Evolutionary conservation across 2,113 vertebrate species (phyloP).

Genomic region (Lanius ludovicianus): DNA sequence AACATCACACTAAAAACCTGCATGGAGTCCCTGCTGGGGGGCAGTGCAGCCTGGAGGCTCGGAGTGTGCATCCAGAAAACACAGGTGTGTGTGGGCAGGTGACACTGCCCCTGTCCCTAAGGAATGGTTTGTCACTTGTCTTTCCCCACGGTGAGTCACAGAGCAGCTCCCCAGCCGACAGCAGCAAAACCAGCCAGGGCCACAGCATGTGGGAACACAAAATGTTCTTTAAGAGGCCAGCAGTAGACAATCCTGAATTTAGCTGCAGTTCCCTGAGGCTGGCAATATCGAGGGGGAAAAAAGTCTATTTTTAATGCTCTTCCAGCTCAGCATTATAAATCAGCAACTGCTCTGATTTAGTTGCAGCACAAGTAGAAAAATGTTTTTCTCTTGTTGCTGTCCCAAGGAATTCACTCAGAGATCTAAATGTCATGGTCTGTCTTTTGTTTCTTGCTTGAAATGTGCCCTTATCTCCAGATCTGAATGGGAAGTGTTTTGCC

Average conservation of each 20-base stretch:
- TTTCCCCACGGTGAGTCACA: not conserved
- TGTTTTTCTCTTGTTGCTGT: constrained; percentile 9
- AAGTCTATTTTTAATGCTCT: constrained; percentile 19
- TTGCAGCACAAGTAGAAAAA: not conserved
- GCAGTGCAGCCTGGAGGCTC: not conserved
- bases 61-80: not conserved
- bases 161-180: constrained; percentile 23
- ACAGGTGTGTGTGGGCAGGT: not conserved
- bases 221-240: not conserved
- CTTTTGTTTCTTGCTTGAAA: constrained; percentile 41
- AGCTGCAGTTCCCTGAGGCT: constrained; percentile 10
- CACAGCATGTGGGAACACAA: not conserved
- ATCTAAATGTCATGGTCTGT: constrained; percentile 49
- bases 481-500: constrained; percentile 41
- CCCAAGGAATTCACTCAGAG: not conserved
- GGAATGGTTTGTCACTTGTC: constrained; percentile 5
- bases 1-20: fast-evolving
- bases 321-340: not conserved
- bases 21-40: not conserved
- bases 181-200: not conserved
- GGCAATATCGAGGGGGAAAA: not conserved
- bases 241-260: not conserved
- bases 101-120: not conserved
- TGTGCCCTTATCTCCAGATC: constrained; percentile 42
- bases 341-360: not conserved